Evolutionary conservation across 2,797 vertebrate species (phyloP), one percentile per base, ranked within the genome.

Genomic region (Esox masquinongy): DNA sequence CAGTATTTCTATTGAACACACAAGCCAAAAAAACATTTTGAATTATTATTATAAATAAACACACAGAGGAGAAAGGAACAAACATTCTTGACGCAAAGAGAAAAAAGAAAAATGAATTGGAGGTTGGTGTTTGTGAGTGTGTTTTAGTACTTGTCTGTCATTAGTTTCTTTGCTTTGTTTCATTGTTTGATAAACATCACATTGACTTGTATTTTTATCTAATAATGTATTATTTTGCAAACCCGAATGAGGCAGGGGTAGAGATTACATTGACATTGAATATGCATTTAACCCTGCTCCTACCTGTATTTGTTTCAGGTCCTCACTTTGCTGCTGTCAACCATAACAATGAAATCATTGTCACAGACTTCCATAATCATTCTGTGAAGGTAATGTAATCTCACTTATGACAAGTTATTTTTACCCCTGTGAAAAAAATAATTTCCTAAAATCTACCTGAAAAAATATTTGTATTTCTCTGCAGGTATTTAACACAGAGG

Each of bases 311-410:
- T 61, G 56, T 70, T 82, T 1, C 87, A 99, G 98, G 97, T 70
- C 98, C 98, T 77, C 98, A 99, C 90, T 99, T 99, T 93, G 98
- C 97, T 87, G 98, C 98, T 77, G 96, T 99, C 76, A 99, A 99
- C 93, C 97, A 95, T 92, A 99, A 98, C 92, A 99, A 99, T 90
- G 97, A 99, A 93, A 98, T 99, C 82, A 99, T 99, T 70, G 89
- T 99, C 77, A 99, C 97, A 6, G 98, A 99, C 91, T 99, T 99
- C 90, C 98, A 99, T 90, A 99, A 99, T 87, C 98, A 99, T 91
- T 99, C 97, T 78, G 98, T 99, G 76, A 99, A 99, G 96, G 97
- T 98, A 92, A 76, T 88, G 11, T 8, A 34, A 11, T 22, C 53
- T 56, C 11, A 61, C 11, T 3, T 11, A 61, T 61, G 8, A 26